These are phyloP conservation scores for Corbicula japonica DNA, from an alignment of 2,888 invertebrate genomes.

Conservation along the genomic window DNA sequence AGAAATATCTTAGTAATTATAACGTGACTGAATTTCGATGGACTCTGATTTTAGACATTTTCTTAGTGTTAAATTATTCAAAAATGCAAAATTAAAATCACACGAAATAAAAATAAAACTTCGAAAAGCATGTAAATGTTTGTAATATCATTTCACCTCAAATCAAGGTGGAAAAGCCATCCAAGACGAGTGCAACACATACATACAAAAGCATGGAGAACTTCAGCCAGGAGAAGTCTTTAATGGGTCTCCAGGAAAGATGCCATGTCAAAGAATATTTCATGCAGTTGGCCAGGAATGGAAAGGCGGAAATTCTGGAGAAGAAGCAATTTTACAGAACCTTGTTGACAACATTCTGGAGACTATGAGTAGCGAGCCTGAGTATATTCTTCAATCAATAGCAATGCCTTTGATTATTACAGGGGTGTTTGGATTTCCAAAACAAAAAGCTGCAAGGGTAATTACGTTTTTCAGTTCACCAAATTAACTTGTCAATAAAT, in stretches of 20 bases:
- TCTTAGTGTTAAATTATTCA: no score
- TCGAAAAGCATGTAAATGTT: no score
- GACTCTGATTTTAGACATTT: no score
- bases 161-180: slow-evolving; percentile 45
- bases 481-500: no score
- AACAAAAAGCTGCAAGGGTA: slow-evolving; percentile 46
- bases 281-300: slow-evolving; percentile 60
- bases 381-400: slow-evolving; percentile 52
- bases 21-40: no score
- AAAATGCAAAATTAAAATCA: no score
- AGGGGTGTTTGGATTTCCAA: slow-evolving; percentile 70
- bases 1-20: no score
- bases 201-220: slow-evolving; percentile 16
- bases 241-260: slow-evolving; percentile 42
- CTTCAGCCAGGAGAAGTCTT: slow-evolving; percentile 32
- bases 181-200: slow-evolving; percentile 28
- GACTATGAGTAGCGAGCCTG: slow-evolving; percentile 35
- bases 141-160: no score
- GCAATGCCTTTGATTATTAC: slow-evolving; percentile 77
- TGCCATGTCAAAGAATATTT: slow-evolving; percentile 58
- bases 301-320: slow-evolving; percentile 45
- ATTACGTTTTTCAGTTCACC: background rate
- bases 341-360: slow-evolving; percentile 62
- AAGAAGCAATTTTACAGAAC: slow-evolving; percentile 39
- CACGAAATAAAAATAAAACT: no score